phyloP scores from a whole-genome alignment of 2,113 vertebrate species.

The Pollachius pollachius region DNA sequence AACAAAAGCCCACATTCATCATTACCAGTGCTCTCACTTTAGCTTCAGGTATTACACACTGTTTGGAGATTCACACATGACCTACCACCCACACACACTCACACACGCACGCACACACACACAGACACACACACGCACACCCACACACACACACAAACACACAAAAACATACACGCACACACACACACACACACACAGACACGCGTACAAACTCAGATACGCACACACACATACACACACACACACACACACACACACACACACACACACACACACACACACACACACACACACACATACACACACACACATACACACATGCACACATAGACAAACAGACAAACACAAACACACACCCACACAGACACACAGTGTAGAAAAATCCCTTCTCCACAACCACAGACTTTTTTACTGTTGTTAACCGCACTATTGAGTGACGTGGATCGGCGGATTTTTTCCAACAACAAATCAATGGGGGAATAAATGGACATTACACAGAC shows the following conservation, averaged over 20 bases:
- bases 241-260: conserved; percentile 5
- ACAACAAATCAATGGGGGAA: neutral
- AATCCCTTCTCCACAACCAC: no score
- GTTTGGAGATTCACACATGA: no score
- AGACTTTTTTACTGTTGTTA: no score
- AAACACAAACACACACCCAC: neutral
- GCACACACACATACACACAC: neutral
- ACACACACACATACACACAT: neutral
- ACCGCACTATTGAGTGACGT: no score
- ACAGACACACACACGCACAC: neutral
- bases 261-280: neutral
- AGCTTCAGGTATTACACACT: no score
- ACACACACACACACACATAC: neutral
- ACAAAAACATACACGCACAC: neutral
- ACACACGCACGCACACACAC: conserved; percentile 5
- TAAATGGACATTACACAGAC: neutral
- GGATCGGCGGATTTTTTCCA: neutral
- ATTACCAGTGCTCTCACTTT: no score
- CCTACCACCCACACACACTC: neutral
- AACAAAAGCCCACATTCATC: conserved; percentile 32
- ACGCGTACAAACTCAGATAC: neutral
- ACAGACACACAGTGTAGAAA: neutral
- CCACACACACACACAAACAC: neutral
- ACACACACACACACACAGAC: conserved; percentile 2
- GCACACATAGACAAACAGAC: neutral